Evolutionary conservation across 1,140 invertebrate genomes (phyloP).

Genomic region (Eupristina koningsbergeri): DNA sequence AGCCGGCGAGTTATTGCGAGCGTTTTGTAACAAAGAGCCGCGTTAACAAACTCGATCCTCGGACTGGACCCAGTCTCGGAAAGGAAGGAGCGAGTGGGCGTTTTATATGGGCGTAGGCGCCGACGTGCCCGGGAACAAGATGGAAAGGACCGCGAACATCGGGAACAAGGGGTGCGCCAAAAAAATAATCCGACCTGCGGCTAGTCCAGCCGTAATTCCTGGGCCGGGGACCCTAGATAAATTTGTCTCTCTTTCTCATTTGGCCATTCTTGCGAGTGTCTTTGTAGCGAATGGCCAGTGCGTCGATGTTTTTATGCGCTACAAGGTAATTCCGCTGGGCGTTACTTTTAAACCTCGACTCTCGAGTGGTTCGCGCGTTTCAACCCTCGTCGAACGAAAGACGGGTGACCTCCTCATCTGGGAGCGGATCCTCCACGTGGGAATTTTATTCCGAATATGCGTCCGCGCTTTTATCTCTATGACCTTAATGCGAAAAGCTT

Average conservation of each 20-base stretch:
- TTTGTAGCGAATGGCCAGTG: constrained; percentile 52
- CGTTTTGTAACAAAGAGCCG: constrained; percentile 49
- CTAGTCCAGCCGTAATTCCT: constrained; percentile 68
- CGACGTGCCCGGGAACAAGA: constrained; percentile 11
- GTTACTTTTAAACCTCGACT: not conserved
- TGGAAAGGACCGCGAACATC: constrained; percentile 22
- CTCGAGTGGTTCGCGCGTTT: not conserved
- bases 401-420: not conserved
- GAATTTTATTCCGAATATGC: not conserved
- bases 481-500: constrained; percentile 9
- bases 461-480: constrained; percentile 22
- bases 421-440: not conserved
- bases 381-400: not conserved
- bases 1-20: constrained; percentile 58
- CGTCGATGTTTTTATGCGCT: constrained; percentile 62
- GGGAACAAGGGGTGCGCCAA: constrained; percentile 33
- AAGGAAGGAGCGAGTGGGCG: constrained; percentile 58
- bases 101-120: constrained; percentile 49
- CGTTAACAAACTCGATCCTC: constrained; percentile 54
- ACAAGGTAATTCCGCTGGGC: constrained; percentile 67
- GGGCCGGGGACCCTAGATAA: constrained; percentile 51
- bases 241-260: not conserved
- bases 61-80: not conserved
- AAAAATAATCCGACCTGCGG: constrained; percentile 63
- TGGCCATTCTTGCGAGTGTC: not conserved